Percentiles rank a stretch among this genome's conserved stretches.
phyloP scores from a whole-genome alignment of 2,888 invertebrate species.

The Andrena trimmerana region DNA sequence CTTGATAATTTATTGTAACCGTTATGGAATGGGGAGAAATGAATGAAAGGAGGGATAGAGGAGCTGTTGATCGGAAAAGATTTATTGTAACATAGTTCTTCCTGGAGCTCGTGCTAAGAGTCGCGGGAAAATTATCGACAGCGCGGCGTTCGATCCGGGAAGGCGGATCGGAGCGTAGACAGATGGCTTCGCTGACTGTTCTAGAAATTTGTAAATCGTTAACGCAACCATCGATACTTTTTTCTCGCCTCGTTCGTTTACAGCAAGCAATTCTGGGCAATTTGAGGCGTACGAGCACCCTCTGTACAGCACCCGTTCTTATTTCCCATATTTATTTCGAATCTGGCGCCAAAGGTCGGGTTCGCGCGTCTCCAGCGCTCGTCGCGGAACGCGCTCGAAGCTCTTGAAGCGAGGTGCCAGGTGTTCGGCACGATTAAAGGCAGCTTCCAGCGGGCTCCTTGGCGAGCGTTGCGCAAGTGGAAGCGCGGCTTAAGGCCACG shows the following conservation, averaged over 20 bases:
- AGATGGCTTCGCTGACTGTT: constrained; percentile 70
- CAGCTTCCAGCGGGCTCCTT: not conserved
- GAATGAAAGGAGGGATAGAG: constrained; percentile 18
- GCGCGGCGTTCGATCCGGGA: no score
- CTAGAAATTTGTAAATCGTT: constrained; percentile 66
- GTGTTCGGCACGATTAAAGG: no score
- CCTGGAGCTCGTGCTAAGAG: constrained; percentile 64
- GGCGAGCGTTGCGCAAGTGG: not conserved
- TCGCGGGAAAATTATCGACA: constrained; percentile 40
- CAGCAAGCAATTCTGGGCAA: not conserved
- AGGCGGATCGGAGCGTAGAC: constrained; percentile 52
- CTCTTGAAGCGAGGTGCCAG: no score
- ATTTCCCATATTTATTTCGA: constrained; percentile 39
- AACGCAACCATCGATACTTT: no score
- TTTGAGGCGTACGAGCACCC: not conserved
- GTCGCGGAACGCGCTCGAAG: no score
- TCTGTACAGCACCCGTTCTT: constrained; percentile 28
- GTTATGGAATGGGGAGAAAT: constrained; percentile 42
- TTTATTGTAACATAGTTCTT: constrained; percentile 69
- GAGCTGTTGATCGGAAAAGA: constrained; percentile 67
- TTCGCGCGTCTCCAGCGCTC: not conserved
- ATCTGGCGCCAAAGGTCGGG: constrained; percentile 9
- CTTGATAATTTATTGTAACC: constrained; percentile 67
- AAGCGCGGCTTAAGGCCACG: not conserved
- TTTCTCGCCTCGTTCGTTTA: not conserved